Evolutionary conservation across 2,797 vertebrate genomes (phyloP).

Genomic region (Macropus fuliginosus): DNA sequence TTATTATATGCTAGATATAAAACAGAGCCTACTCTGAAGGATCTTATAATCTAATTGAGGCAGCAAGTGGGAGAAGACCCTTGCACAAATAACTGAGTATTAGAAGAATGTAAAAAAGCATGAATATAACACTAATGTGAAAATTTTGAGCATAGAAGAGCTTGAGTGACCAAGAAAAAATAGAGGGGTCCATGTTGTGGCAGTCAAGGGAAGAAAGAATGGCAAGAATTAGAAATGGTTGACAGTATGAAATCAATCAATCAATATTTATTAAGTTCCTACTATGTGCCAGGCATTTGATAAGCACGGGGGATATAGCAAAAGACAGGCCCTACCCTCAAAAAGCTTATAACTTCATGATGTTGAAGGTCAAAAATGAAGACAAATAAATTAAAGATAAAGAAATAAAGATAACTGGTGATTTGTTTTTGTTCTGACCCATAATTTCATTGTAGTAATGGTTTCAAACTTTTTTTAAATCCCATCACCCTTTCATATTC

Average conservation of each 20-base stretch:
- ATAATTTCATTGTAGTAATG: not conserved
- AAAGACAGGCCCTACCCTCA: not conserved
- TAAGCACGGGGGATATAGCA: not conserved
- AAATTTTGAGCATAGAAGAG: not conserved
- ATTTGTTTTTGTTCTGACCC: not conserved
- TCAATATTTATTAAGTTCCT: not conserved
- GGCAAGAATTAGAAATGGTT: not conserved
- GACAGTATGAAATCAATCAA: not conserved
- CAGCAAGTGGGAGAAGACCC: not conserved
- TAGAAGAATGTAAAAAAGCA: not conserved
- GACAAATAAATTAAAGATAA: not conserved
- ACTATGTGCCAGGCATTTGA: not conserved
- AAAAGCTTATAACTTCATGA: not conserved
- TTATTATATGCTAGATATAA: not conserved
- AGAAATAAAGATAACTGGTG: not conserved
- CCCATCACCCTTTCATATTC: not conserved
- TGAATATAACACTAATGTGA: not conserved
- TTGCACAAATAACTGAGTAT: not conserved
- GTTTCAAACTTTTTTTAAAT: not conserved
- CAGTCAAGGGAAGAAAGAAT: not conserved
- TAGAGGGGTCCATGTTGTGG: not conserved
- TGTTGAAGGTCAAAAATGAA: not conserved
- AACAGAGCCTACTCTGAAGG: not conserved
- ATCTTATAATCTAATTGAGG: not conserved
- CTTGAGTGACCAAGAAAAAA: not conserved